Evolutionary conservation across 1,140 invertebrate genomes (phyloP), one percentile per base, ranked within the genome.

Genomic region (Tetragonula clypearis): DNA sequence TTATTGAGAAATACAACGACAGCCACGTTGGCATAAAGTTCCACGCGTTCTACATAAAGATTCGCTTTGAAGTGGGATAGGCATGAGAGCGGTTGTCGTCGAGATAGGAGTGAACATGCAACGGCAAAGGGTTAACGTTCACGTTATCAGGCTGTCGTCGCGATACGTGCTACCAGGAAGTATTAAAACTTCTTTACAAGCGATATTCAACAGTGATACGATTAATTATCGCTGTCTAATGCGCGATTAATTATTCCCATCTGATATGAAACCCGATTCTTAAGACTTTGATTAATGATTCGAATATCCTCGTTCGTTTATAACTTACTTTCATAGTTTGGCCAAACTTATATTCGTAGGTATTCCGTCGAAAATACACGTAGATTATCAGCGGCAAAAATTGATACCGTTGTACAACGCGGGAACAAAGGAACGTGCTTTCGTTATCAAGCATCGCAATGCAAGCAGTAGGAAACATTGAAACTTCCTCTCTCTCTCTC

Each of bases 171-270:
- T 1, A n/a, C 41, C n/a, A 66, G 77, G 77, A 66, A 79, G 26
- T 55, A 68, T 58, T 79, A 55, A 68, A 66, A 79, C 41, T 79
- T 79, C 62, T 58, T 79, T 79, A 79, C 21, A 26, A 78, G n/a
- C 2, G 6, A 9, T n/a, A 21, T 65, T 78, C 23, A 12, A 60
- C 41, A 49, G n/a, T 17, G 76, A 66, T 30, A 26, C 12, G n/a
- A 55, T 66, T 60, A 76, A 76, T 60, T n/a, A 60, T 12, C 9
- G n/a, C 23, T 26, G 49, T 19, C 30, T 11, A 55, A 76, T 23
- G 56, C 15, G 14, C 30, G 30, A 76, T 76, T 76, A 76, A 76
- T 76, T 75, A 72, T 55, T 19, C 23, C 30, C n/a, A 77, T 35
- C 56, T 62, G 56, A 58, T 60, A 60, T 14, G 23, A n/a, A 19